These are phyloP conservation scores for Drosophila paramelanica DNA, from an alignment of 2,888 invertebrate species.

Conservation along the genomic window DNA sequence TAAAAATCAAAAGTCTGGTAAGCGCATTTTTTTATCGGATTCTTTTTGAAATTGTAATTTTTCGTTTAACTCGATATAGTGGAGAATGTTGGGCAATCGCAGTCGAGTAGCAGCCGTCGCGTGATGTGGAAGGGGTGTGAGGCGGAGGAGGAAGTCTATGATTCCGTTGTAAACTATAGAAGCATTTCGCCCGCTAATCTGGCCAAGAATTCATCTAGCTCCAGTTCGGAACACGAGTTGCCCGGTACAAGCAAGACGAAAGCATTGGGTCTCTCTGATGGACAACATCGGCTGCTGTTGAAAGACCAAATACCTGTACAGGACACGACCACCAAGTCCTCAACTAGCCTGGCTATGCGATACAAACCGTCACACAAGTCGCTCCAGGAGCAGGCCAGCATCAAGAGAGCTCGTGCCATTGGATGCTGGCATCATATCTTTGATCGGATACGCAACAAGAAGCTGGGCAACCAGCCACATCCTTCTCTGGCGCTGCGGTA, in stretches of 20 bases:
- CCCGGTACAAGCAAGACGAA: slow-evolving; percentile 1
- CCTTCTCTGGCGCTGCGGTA: slow-evolving; percentile 63
- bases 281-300: slow-evolving; percentile 6
- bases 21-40: neutral
- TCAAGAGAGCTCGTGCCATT: slow-evolving; percentile 22
- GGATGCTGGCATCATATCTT: slow-evolving; percentile 54
- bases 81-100: slow-evolving; percentile 38
- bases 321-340: slow-evolving; percentile 6
- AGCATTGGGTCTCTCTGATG: neutral
- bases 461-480: slow-evolving; percentile 3
- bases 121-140: slow-evolving; percentile 60
- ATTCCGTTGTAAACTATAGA: slow-evolving; percentile 64
- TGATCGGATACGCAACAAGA: slow-evolving; percentile 30
- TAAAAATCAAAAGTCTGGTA: slow-evolving; percentile 57
- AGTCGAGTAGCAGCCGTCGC: slow-evolving; percentile 57
- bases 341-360: slow-evolving; percentile 26
- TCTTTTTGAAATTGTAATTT: neutral
- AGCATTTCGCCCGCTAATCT: slow-evolving; percentile 12
- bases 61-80: slow-evolving; percentile 18
- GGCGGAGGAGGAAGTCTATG: slow-evolving; percentile 59
- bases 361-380: slow-evolving; percentile 43
- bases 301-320: neutral
- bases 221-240: slow-evolving; percentile 12
- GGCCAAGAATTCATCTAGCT: neutral
- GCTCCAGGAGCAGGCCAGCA: slow-evolving; percentile 11